phyloP scores from a whole-genome alignment of 2,888 invertebrate genomes.

The Cheilosia variabilis region DNA sequence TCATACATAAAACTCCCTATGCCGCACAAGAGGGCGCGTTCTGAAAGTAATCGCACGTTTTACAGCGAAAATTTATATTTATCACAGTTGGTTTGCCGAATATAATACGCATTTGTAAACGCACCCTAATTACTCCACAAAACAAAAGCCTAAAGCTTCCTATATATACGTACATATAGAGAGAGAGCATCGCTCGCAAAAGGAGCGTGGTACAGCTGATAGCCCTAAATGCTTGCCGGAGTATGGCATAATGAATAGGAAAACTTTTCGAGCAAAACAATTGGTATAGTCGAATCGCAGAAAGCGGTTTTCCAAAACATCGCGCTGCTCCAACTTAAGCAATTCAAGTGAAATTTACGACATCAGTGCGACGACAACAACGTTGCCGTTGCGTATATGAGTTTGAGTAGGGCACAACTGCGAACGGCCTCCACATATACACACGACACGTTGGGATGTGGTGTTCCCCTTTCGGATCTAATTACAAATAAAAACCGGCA shows the following conservation, averaged over 20 bases:
- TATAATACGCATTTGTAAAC: conserved; percentile 75
- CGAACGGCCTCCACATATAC: not conserved
- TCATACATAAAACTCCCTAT: not conserved
- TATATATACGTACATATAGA: conserved; percentile 6
- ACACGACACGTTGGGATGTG: conserved; percentile 5
- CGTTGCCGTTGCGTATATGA: conserved; percentile 10
- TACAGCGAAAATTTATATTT: conserved; percentile 73
- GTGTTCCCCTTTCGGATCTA: conserved; percentile 52
- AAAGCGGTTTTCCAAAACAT: conserved; percentile 63
- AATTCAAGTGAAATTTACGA: conserved; percentile 62
- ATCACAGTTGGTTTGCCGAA: conserved; percentile 65
- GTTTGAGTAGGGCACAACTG: conserved; percentile 32
- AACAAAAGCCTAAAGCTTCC: conserved; percentile 59
- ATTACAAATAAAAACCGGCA: conserved; percentile 55
- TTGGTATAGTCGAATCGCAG: conserved; percentile 52
- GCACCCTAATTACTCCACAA: conserved; percentile 75
- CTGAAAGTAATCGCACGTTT: conserved; percentile 61
- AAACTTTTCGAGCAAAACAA: conserved; percentile 66
- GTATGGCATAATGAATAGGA: conserved; percentile 71
- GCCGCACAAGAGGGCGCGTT: conserved; percentile 12
- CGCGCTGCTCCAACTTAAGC: conserved; percentile 55
- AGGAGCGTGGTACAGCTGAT: not conserved
- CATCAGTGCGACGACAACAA: conserved; percentile 31
- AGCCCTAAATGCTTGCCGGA: conserved; percentile 45
- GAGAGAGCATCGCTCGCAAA: not conserved